Percentiles rank a stretch among this genome's conserved stretches.
Conservation (phyloP, 2,113 vertebrate species). For the Cyprinodon brontotheroides region DNA sequence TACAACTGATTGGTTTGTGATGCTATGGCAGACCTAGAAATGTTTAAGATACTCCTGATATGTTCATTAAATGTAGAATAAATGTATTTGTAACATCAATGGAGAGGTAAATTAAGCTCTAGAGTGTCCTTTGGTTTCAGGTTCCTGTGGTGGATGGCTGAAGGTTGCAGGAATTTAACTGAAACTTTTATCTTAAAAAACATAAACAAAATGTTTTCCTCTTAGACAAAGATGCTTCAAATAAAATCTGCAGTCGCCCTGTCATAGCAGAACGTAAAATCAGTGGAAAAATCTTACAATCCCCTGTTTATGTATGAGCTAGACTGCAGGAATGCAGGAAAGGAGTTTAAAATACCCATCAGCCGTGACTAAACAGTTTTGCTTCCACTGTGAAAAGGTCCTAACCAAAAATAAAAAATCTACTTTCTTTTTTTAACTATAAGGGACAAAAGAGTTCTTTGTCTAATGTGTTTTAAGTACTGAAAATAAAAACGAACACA, state of each 20-base stretch:
- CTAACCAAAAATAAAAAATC: not conserved
- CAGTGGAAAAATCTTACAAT: not conserved
- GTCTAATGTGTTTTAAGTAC: not conserved
- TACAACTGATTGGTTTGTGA: not conserved
- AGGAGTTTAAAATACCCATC: not conserved
- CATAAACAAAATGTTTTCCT: too few relatives aligned
- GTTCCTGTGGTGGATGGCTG: too few relatives aligned
- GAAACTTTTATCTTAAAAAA: too few relatives aligned
- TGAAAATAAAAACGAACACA: not conserved
- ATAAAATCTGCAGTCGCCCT: too few relatives aligned
- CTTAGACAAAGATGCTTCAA: too few relatives aligned
- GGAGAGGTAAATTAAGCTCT: too few relatives aligned
- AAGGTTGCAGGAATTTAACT: too few relatives aligned
- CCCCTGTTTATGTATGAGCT: not conserved
- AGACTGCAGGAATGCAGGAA: too few relatives aligned
- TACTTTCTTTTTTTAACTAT: not conserved
- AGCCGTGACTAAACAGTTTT: not conserved
- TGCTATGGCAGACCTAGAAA: not conserved
- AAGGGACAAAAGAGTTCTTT: not conserved
- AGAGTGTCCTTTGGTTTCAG: too few relatives aligned
- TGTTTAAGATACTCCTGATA: not conserved
- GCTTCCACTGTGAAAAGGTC: not conserved
- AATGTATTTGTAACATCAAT: too few relatives aligned
- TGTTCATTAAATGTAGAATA: not conserved
- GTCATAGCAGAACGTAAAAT: not conserved